Evolutionary conservation across 2,797 vertebrate genomes (phyloP), one percentile per base, ranked within the genome.

Genomic region (Notamacropus eugenii): DNA sequence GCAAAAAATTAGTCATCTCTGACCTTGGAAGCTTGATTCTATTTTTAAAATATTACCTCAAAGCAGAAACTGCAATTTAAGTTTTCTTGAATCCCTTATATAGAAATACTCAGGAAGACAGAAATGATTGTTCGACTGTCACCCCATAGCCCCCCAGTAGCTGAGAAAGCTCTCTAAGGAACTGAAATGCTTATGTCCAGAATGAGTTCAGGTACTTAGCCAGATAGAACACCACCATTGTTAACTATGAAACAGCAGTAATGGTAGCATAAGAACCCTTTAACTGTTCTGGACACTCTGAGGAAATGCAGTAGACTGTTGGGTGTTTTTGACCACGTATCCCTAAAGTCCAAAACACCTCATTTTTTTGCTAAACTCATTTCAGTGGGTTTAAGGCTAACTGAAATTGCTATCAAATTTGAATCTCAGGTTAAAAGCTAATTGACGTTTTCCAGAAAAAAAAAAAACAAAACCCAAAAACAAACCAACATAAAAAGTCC

Each of bases 1-100:
- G 99, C 99, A 99, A 99, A 99, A 99, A 99, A 99, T 99, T 99
- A 99, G 99, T 99, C 99, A 99, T 99, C 99, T 99, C 98, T 99
- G 98, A 99, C 99, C 99, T 98, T 98, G 98, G 98, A 99, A 99
- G 98, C 98, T 99, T 98, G 99, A 99, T 99, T 99, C 98, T 98
- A 98, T 99, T 98, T 98, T 98, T 50, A 99, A 98, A 98, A 99
- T 99, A 99, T 99, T 99, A 99, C 99, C 99, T 98, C 98, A 99
- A 99, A 99, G 98, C 98, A 99, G 98, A 98, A 99, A 98, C 98
- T 98, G 99, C 98, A 98, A 98, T 98, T 98, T 98, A 87, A 87
- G 98, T 99, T 99, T 98, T 98, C 98, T 99, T 98, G 98, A 99
- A 99, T 98, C 98, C 98, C 99, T 98, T 98, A 98, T 98, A 98